These are phyloP conservation scores for Baryphthengus martii DNA, from an alignment of 2,113 vertebrate genomes.

Conservation along the genomic window DNA sequence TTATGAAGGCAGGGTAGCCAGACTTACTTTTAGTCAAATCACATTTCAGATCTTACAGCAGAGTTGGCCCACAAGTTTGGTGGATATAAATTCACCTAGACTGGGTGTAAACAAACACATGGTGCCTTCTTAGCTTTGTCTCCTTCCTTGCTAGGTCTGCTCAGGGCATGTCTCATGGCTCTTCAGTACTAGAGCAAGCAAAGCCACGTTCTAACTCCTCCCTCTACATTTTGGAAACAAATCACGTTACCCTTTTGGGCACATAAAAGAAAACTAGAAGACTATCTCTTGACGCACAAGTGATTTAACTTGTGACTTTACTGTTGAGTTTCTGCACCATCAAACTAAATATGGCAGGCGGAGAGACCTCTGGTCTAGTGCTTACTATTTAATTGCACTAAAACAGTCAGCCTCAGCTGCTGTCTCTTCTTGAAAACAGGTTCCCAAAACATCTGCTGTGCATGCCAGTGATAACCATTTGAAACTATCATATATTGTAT, in stretches of 20 bases:
- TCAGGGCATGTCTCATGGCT: background rate
- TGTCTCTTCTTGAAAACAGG: background rate
- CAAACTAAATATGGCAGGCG: background rate
- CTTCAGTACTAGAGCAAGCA: background rate
- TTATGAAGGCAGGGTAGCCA: background rate
- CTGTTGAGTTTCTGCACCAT: background rate
- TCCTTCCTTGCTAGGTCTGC: background rate
- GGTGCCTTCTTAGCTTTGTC: background rate
- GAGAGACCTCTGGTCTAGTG: background rate
- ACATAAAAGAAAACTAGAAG: background rate
- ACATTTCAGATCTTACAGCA: background rate
- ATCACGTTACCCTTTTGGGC: background rate
- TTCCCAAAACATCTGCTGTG: background rate
- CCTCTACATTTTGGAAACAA: background rate
- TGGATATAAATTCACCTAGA: background rate
- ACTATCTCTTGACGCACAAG: background rate
- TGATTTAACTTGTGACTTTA: background rate
- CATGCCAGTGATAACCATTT: background rate
- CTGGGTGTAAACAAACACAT: background rate
- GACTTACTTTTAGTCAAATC: slow-evolving; percentile 28
- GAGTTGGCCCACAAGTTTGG: background rate
- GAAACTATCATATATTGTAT: background rate
- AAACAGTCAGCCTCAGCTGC: background rate
- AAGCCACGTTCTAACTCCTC: background rate
- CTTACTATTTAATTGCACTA: background rate